phyloP scores from a whole-genome alignment of 2,113 vertebrate species.

The Benitochromis conjunctus region DNA sequence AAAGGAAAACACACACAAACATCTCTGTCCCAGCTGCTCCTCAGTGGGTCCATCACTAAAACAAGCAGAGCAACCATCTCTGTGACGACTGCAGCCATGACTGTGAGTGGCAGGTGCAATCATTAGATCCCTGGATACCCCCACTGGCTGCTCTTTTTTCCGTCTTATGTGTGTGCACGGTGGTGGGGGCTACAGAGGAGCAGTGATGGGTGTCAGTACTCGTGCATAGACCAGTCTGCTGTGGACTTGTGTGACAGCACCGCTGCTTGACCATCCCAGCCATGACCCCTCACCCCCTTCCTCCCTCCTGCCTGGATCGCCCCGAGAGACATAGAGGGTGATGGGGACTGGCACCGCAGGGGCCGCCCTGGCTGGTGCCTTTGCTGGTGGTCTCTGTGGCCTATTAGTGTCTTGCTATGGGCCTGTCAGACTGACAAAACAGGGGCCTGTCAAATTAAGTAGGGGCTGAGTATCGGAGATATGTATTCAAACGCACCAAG shows the following conservation, averaged over 20 bases:
- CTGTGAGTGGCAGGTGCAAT: slow-evolving; percentile 59
- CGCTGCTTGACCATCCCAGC: slow-evolving; percentile 45
- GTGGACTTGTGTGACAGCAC: slow-evolving; percentile 63
- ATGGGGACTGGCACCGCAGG: slow-evolving; percentile 73
- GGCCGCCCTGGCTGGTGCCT: slow-evolving; percentile 72
- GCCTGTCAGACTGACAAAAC: slow-evolving; percentile 81
- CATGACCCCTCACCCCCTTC: slow-evolving; percentile 43
- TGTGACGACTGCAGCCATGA: slow-evolving; percentile 32
- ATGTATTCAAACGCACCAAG: slow-evolving; percentile 69
- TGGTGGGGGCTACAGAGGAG: background rate
- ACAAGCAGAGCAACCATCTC: slow-evolving; percentile 35
- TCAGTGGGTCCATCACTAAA: slow-evolving; percentile 28
- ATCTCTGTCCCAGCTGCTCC: slow-evolving; percentile 47
- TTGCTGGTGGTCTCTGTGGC: slow-evolving; percentile 74
- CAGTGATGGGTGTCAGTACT: slow-evolving; percentile 46
- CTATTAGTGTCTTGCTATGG: slow-evolving; percentile 79
- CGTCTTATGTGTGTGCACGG: slow-evolving; percentile 10
- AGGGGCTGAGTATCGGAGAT: slow-evolving; percentile 77
- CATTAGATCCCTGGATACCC: slow-evolving; percentile 54
- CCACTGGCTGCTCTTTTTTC: slow-evolving; percentile 72
- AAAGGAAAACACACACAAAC: slow-evolving; percentile 27
- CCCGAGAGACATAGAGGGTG: slow-evolving; percentile 69
- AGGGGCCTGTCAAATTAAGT: slow-evolving; percentile 83
- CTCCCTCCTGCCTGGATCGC: slow-evolving; percentile 52
- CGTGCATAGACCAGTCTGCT: slow-evolving; percentile 57